phyloP scores from a whole-genome alignment of 2,888 invertebrate species.

The Leucozona laternaria region DNA sequence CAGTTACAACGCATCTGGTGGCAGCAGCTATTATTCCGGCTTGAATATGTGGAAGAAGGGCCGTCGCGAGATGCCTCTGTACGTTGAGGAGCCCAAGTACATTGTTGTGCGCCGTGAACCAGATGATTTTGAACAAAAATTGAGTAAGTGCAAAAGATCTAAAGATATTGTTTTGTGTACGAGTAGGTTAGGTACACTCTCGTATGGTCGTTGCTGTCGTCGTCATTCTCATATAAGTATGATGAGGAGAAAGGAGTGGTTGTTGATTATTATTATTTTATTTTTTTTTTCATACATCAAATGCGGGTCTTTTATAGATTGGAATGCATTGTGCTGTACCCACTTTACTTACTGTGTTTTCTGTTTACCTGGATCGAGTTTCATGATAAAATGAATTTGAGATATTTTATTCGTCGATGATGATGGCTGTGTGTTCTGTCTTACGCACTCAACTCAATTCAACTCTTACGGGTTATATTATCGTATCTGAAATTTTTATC shows the following conservation, averaged over 20 bases:
- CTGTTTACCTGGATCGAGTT: slow-evolving; percentile 69
- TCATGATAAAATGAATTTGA: slow-evolving; percentile 62
- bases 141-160: slow-evolving; percentile 76
- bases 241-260: slow-evolving; percentile 47
- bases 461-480: neutral
- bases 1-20: slow-evolving; percentile 76
- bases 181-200: neutral
- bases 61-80: slow-evolving; percentile 80
- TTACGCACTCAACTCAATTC: slow-evolving; percentile 52
- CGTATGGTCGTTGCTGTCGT: neutral
- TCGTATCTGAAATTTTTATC: slow-evolving; percentile 40
- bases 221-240: neutral
- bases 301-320: slow-evolving; percentile 75
- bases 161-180: slow-evolving; percentile 1
- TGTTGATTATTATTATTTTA: slow-evolving; percentile 31
- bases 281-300: slow-evolving; percentile 46
- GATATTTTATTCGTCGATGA: slow-evolving; percentile 35
- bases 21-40: slow-evolving; percentile 78
- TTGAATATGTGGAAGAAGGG: slow-evolving; percentile 82
- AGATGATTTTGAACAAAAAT: slow-evolving; percentile 62
- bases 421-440: slow-evolving; percentile 43
- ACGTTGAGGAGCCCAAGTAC: slow-evolving; percentile 82
- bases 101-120: slow-evolving; percentile 80
- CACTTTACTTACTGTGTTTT: slow-evolving; percentile 6
- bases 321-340: slow-evolving; percentile 52